Base-by-base conservation (phyloP, 2,888 invertebrate species). In the Nomada ruficornis region DNA sequence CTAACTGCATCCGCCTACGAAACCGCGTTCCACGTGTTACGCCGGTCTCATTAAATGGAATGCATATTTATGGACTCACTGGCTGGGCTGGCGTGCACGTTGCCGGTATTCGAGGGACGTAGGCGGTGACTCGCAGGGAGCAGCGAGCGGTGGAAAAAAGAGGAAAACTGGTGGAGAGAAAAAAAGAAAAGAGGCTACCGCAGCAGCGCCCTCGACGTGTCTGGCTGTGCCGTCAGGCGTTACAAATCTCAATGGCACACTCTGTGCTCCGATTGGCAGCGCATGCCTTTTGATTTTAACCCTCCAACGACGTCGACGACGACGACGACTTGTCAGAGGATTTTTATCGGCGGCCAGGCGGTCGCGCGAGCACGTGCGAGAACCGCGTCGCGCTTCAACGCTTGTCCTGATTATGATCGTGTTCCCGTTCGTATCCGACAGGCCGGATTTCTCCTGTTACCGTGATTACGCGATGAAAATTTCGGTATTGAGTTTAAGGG, bases 61-160 rank as follows among this genome's bases (percentile, higher is more conserved):
- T 89, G 87, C 89, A 87, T 89, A 89, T 88, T 88, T 88, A 88
- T 86, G 89, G 88, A 84, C 82, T 77, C 81, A 62, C 86, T 60
- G 86, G 86, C 71, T 50, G 75, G 71, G 59, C 36, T n/a, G 65
- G 23, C 13, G 23, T 54, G 18, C 55, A 54, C 23, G 20, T n/a
- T 72, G 74, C 52, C 57, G 47, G 47, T 63, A 63, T 87, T 80
- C 54, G 69, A 80, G 80, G 77, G 79, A 73, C 29, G 70, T 60
- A 60, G 52, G 47, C 74, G 75, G 74, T 44, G 70, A 63, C 68
- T 65, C 52, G 74, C 23, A 29, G 69, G 52, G 47, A 23, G 74
- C 20, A 52, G 52, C 11, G 5, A 23, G 55, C 2, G 57, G 26
- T 3, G 15, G 15, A 26, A 26, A 59, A 26, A 59, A 23, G 63